Conservation (phyloP, 2,113 vertebrate genomes). For the Antechinus stuartii region DNA sequence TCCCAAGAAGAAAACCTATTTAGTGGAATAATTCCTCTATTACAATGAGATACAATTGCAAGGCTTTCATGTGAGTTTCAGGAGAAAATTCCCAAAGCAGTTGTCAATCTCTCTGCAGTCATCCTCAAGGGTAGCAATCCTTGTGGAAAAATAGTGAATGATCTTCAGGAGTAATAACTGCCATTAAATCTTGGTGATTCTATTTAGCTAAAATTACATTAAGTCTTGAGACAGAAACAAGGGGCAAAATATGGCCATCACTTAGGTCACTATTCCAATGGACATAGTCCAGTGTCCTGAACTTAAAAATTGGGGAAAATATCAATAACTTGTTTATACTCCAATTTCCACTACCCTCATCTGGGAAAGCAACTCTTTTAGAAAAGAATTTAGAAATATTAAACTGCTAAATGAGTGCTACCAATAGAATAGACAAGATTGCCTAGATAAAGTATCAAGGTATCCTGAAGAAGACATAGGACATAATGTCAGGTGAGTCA, state of each 20-base stretch:
- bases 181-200: background rate
- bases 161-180: background rate
- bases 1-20: background rate
- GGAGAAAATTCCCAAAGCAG: too few species aligned
- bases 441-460: background rate
- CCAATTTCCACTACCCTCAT: background rate
- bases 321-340: background rate
- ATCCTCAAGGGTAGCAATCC: background rate
- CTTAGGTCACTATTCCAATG: background rate
- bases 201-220: background rate
- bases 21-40: background rate
- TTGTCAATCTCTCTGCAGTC: background rate
- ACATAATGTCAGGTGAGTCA: background rate
- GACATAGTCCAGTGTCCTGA: background rate
- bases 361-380: background rate
- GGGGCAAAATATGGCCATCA: too few species aligned
- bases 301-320: background rate
- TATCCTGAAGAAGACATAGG: background rate
- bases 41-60: background rate
- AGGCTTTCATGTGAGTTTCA: too few species aligned
- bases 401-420: background rate
- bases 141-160: background rate
- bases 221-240: background rate
- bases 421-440: background rate
- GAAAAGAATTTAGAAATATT: background rate